These are phyloP conservation scores for Hypomesus transpacificus DNA, from an alignment of 2,113 vertebrate genomes.

Conservation along the genomic window DNA sequence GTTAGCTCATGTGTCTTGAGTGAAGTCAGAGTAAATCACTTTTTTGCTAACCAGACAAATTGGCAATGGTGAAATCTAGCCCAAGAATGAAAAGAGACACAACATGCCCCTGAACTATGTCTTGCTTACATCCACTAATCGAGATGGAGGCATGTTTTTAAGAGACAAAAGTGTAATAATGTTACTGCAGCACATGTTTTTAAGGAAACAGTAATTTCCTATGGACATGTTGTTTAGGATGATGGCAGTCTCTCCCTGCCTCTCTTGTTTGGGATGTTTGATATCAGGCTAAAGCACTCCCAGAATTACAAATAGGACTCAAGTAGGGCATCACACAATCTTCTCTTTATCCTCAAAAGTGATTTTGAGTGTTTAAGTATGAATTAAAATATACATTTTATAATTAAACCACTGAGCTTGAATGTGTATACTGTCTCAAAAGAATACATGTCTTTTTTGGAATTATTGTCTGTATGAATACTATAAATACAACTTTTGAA, in stretches of 20 bases:
- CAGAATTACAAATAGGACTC: conserved; percentile 10
- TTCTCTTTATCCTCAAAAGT: neutral
- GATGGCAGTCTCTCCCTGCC: conserved; percentile 9
- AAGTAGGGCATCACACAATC: conserved; percentile 4
- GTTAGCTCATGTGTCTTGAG: conserved; percentile 22
- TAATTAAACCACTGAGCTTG: neutral
- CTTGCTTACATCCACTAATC: conserved; percentile 21
- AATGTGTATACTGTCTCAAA: neutral
- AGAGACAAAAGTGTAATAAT: conserved; percentile 43
- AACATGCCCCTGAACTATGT: conserved; percentile 10
- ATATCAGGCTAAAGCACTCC: conserved; percentile 16
- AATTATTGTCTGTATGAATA: no score
- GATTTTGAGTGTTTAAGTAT: neutral
- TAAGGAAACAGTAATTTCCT: conserved; percentile 48
- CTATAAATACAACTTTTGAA: no score
- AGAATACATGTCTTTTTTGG: neutral
- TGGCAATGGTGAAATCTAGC: conserved; percentile 12
- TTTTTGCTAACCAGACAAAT: conserved; percentile 20
- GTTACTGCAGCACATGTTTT: conserved; percentile 45
- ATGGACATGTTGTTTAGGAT: conserved; percentile 27
- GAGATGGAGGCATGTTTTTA: conserved; percentile 14
- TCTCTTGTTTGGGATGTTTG: conserved; percentile 27
- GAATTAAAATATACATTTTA: no score
- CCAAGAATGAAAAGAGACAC: neutral
- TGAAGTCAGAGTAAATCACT: conserved; percentile 17